These are phyloP conservation scores for Chelonus formosanus DNA, from an alignment of 2,888 invertebrate genomes.

Conservation along the genomic window DNA sequence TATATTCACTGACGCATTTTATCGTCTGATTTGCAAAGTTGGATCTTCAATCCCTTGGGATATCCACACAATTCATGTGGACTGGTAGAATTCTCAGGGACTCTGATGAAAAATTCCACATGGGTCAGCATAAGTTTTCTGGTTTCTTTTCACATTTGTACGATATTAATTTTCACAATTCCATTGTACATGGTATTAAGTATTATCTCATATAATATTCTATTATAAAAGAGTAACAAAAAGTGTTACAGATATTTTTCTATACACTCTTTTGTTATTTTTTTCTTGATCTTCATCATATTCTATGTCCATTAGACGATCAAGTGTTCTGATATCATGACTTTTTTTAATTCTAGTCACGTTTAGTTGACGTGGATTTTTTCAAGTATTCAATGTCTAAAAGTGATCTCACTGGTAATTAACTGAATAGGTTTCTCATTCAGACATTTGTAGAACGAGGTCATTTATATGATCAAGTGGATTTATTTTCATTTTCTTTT, in stretches of 20 bases:
- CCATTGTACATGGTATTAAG: neutral
- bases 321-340: neutral
- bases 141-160: neutral
- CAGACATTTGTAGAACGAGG: conserved; percentile 4
- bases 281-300: no score
- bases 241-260: no score
- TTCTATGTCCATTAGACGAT: neutral
- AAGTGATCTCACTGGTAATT: conserved; percentile 5
- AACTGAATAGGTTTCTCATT: conserved; percentile 2
- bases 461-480: conserved; percentile 9
- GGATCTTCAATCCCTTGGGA: neutral
- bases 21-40: neutral
- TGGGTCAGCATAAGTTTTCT: neutral
- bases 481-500: neutral
- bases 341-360: neutral
- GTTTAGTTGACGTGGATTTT: neutral
- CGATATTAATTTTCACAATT: neutral
- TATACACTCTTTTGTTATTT: no score
- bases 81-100: no score
- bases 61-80: neutral
- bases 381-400: neutral
- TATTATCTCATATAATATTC: neutral
- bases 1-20: neutral
- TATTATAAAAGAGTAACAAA: no score
- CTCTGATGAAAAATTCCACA: conserved; percentile 18